Percentiles rank a stretch among this genome's conserved stretches.
These are phyloP conservation scores for Cancer borealis DNA, from an alignment of 2,888 invertebrate species.

Conservation along the genomic window DNA sequence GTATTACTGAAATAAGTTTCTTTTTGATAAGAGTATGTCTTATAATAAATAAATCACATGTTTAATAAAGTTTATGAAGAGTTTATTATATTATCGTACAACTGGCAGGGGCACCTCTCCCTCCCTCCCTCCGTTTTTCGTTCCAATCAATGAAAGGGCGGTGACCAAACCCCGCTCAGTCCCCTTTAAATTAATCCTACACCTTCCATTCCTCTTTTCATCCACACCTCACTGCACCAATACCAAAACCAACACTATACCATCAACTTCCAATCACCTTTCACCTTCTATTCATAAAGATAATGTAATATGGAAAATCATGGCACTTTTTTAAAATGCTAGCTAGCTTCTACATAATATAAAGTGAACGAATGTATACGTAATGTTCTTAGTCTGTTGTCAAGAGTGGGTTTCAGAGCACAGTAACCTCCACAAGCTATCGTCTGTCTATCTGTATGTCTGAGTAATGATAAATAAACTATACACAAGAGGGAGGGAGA, in stretches of 20 bases:
- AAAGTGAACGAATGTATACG: background rate
- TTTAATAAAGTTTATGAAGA: background rate
- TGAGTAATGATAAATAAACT: background rate
- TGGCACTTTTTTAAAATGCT: background rate
- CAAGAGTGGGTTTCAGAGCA: background rate
- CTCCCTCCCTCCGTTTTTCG: slow-evolving; percentile 43
- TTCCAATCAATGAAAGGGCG: slow-evolving; percentile 72
- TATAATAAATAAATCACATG: background rate
- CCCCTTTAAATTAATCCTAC: slow-evolving; percentile 9
- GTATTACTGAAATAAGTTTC: background rate
- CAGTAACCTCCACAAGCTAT: slow-evolving; percentile 12
- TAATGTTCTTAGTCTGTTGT: background rate
- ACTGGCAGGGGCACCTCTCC: background rate
- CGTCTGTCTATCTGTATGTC: background rate
- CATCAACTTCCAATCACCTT: background rate
- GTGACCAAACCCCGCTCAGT: slow-evolving; percentile 59
- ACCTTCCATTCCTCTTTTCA: background rate
- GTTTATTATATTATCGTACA: slow-evolving; percentile 38
- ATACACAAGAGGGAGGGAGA: background rate
- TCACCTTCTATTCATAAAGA: background rate
- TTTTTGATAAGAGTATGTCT: background rate
- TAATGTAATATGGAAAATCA: background rate
- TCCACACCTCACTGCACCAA: background rate
- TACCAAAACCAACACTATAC: background rate
- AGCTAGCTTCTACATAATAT: background rate